Evolutionary conservation across 2,113 vertebrate species (phyloP).

Genomic region (Arvicanthis niloticus): DNA sequence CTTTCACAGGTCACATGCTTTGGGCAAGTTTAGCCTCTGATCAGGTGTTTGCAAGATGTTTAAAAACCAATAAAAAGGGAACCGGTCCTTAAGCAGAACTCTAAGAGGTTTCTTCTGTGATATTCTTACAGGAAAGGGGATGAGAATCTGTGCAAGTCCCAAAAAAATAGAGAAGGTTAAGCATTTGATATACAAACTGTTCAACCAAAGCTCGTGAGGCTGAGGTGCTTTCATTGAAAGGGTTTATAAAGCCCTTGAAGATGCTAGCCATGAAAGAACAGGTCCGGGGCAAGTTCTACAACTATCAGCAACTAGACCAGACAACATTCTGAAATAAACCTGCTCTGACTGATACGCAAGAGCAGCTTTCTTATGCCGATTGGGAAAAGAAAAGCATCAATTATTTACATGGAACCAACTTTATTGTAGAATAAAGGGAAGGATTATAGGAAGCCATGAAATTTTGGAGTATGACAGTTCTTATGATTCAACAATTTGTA

Average conservation of each 20-base stretch:
- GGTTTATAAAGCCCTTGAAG: background rate
- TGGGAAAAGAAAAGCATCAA: background rate
- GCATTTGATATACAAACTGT: background rate
- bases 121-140: background rate
- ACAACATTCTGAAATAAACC: background rate
- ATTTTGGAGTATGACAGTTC: too few relatives aligned
- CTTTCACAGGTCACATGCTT: background rate
- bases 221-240: background rate
- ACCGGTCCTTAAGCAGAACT: background rate
- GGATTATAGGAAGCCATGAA: background rate
- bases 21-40: background rate
- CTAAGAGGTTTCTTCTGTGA: background rate
- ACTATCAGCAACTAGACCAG: background rate
- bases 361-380: background rate
- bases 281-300: background rate
- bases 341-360: background rate
- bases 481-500: background rate
- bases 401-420: background rate
- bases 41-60: background rate
- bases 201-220: background rate
- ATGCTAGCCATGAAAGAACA: background rate
- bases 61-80: background rate
- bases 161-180: background rate
- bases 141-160: background rate
- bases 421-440: background rate